Percentiles rank a stretch among this genome's conserved stretches.
These are phyloP conservation scores for Lepidothrix coronata DNA, from an alignment of 2,113 vertebrate species.

Conservation along the genomic window DNA sequence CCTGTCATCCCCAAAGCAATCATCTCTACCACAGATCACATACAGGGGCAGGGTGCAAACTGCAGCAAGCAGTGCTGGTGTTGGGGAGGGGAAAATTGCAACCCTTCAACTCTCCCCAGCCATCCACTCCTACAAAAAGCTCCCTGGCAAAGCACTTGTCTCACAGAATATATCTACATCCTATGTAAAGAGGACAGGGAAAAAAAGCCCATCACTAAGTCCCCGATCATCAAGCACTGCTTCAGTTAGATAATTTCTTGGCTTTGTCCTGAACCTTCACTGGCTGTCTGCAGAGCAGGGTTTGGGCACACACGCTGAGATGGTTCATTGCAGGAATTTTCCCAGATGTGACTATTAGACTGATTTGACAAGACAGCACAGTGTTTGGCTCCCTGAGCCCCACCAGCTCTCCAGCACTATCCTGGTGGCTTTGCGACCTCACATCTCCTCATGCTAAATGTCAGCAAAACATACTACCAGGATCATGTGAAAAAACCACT, in stretches of 20 bases:
- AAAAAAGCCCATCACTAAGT: neutral
- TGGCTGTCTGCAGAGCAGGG: neutral
- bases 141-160: neutral
- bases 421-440: neutral
- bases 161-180: neutral
- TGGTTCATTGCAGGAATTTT: neutral
- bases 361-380: fast-evolving
- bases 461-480: neutral
- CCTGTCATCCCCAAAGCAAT: neutral
- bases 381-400: neutral
- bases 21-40: neutral
- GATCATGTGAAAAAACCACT: neutral
- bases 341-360: neutral
- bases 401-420: neutral
- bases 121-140: neutral
- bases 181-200: neutral
- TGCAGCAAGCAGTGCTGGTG: neutral
- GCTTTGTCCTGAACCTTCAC: neutral
- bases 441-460: neutral
- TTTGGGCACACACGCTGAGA: neutral
- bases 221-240: neutral
- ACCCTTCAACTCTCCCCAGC: neutral
- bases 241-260: neutral
- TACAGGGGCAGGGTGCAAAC: neutral
- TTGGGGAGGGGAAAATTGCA: neutral